These are phyloP conservation scores for Agapostemon virescens DNA, from an alignment of 2,888 invertebrate species.

Conservation along the genomic window DNA sequence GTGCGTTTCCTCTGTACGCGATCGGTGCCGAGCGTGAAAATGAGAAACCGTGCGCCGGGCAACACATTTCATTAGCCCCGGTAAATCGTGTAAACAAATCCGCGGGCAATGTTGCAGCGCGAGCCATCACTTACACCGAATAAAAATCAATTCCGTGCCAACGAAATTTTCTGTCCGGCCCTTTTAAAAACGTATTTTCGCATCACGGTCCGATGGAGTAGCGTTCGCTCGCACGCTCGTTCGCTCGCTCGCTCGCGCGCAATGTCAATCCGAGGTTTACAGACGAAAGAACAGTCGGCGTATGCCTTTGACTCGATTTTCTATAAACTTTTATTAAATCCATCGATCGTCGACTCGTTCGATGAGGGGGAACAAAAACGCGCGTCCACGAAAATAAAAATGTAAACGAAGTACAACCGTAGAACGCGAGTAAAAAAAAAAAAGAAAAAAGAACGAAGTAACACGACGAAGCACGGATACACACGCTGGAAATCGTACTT, in stretches of 20 bases:
- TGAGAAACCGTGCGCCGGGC: slow-evolving; percentile 8
- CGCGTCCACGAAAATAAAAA: not conserved
- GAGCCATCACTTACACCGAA: not conserved
- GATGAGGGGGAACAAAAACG: not conserved
- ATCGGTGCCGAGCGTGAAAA: not conserved
- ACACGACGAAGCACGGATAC: slow-evolving; percentile 16
- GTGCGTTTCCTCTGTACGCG: not conserved
- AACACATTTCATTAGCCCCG: slow-evolving; percentile 18
- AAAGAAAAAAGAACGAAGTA: slow-evolving; percentile 13
- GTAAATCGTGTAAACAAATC: slow-evolving; percentile 35
- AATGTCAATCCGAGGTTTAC: slow-evolving; percentile 26
- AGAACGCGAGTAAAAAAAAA: not conserved
- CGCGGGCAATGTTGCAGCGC: slow-evolving; percentile 3
- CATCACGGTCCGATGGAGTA: not conserved
- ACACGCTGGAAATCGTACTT: slow-evolving; percentile 26
- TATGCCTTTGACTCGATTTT: slow-evolving; percentile 44
- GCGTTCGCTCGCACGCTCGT: not conserved
- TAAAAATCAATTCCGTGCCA: slow-evolving; percentile 38
- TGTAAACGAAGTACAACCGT: not conserved
- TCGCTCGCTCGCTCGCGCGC: not conserved
- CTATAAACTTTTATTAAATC: slow-evolving; percentile 62
- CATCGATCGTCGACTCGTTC: slow-evolving; percentile 59
- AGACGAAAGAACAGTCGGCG: slow-evolving; percentile 8
- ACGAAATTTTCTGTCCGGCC: slow-evolving; percentile 23
- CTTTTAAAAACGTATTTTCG: slow-evolving; percentile 40